Evolutionary conservation across 2,797 vertebrate species (phyloP).

Genomic region (Neosalanx taihuensis): DNA sequence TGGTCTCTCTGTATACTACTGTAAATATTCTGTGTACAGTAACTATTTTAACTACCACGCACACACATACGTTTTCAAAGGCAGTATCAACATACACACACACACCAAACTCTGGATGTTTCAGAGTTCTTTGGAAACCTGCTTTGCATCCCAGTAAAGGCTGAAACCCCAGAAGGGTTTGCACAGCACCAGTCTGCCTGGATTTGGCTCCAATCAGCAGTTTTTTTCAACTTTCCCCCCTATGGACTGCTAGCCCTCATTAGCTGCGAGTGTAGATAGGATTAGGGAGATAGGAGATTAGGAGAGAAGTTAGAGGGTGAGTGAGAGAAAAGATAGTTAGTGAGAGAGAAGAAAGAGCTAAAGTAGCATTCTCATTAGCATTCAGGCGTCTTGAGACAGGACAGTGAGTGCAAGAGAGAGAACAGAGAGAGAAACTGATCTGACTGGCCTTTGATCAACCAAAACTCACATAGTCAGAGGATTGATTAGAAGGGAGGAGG

Average conservation of each 20-base stretch:
- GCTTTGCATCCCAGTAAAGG: constrained; percentile 53
- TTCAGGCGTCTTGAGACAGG: background rate
- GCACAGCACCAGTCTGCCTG: constrained; percentile 17
- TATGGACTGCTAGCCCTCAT: constrained; percentile 24
- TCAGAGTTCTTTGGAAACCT: constrained; percentile 25
- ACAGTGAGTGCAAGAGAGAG: background rate
- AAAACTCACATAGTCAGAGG: background rate
- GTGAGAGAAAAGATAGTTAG: background rate
- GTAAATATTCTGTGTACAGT: background rate
- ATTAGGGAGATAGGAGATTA: background rate
- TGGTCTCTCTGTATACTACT: background rate
- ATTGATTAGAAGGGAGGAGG: background rate
- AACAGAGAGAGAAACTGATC: background rate
- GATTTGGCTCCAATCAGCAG: constrained; percentile 30
- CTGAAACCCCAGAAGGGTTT: constrained; percentile 19
- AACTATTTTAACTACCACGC: too few species aligned
- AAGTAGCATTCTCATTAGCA: background rate
- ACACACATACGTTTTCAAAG: background rate
- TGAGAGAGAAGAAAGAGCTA: background rate
- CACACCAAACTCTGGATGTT: background rate
- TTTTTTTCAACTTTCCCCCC: constrained; percentile 16
- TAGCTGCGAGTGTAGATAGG: constrained; percentile 1
- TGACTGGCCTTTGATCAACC: constrained; percentile 1
- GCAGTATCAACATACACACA: constrained; percentile 15
- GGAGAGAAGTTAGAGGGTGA: background rate